Evolutionary conservation across 2,113 vertebrate species (phyloP), one percentile per base, ranked within the genome.

Genomic region (Spea multiplicata): DNA sequence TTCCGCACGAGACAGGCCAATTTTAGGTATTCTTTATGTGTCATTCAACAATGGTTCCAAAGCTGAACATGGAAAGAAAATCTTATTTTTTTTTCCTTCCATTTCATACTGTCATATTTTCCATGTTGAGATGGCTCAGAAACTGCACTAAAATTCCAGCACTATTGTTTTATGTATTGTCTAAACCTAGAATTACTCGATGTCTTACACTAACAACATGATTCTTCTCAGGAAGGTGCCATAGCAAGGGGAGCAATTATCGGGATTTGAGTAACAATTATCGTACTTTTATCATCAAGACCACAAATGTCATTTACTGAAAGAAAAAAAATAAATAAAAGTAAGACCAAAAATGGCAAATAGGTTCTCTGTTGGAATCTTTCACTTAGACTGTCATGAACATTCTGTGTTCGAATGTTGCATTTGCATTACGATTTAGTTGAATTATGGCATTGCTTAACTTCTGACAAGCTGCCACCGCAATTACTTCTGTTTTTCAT

Each of bases 221-320:
- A 14, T 59, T 69, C 66, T 46, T 46, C 75, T 57, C 66, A 49
- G 67, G 67, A 44, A 59, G 71, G 71, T 73, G n/a, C 69, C 10
- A 46, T 10, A 8, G 59, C 8, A 59, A 62, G 61, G 30, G 67
- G n/a, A 62, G 75, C 75, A 78, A 78, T 71, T 71, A 78, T 78
- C 55, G 13, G 57, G 46, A 62, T 48, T 44, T n/a, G 55, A 65
- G 47, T 13, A 50, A 67, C 68, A 64, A 70, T 78, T 64, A 78
- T 71, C 71, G 57, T 64, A 78, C 68, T 78, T 64, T 61, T 78
- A 78, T 71, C 69, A 71, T 78, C 75, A 71, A 13, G 75, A 62
- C 66, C 66, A 48, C 44, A 76, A 61, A 55, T 77, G 68, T 71
- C 67, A 78, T 57, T 78, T 45, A 52, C 45, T 64, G 68, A 71